A percentile compares a stretch with the other conserved stretches of the same genome.
Conservation (phyloP, 2,113 vertebrate species). For the Hassar affinis region DNA sequence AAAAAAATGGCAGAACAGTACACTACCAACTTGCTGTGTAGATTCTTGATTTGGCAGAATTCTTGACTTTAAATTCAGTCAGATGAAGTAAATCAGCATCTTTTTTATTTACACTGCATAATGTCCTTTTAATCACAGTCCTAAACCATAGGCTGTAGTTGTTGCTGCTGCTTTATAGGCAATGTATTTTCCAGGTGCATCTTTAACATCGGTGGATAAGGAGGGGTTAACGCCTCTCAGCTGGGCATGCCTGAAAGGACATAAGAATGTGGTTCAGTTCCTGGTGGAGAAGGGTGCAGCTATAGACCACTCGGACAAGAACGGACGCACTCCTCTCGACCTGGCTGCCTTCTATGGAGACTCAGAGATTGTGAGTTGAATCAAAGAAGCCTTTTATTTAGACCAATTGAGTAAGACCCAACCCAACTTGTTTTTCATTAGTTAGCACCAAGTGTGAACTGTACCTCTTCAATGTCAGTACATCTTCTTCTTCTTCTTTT, state of each 20-base stretch:
- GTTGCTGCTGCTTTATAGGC: not conserved
- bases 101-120: not conserved
- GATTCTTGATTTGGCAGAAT: not conserved
- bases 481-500: too few species aligned
- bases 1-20: not conserved
- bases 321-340: slow-evolving; percentile 92
- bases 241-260: slow-evolving; percentile 98
- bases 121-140: not conserved
- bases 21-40: not conserved
- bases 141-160: not conserved
- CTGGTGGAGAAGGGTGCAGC: slow-evolving; percentile 89
- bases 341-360: slow-evolving; percentile 96
- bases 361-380: slow-evolving; percentile 84
- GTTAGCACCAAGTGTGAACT: not conserved
- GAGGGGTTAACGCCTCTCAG: slow-evolving; percentile 92
- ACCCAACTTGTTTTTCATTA: not conserved
- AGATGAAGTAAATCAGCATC: not conserved
- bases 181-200: slow-evolving; percentile 75
- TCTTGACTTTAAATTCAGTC: not conserved
- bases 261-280: slow-evolving; percentile 87
- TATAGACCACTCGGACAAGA: slow-evolving; percentile 94
- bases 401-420: not conserved
- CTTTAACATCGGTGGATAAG: slow-evolving; percentile 88
- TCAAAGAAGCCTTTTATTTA: not conserved
- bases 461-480: not conserved